phyloP scores from a whole-genome alignment of 2,113 vertebrate genomes.

The Sebastes fasciatus region DNA sequence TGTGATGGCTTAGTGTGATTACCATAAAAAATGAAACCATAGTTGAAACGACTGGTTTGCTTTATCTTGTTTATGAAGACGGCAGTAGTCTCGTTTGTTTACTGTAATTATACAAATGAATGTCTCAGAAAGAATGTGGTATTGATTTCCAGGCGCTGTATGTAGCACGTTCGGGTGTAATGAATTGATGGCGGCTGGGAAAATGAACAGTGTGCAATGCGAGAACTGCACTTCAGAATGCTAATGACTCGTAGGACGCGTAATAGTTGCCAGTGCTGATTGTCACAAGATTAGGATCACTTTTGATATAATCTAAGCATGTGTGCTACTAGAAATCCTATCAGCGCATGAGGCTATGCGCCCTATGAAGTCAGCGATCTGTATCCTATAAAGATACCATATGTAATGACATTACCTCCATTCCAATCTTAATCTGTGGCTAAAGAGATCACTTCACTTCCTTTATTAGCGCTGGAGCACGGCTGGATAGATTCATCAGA shows the following conservation, averaged over 20 bases:
- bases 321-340: background rate
- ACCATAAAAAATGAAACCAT: slow-evolving; percentile 9
- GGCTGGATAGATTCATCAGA: slow-evolving; percentile 68
- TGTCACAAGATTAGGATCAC: background rate
- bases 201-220: background rate
- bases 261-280: background rate
- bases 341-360: slow-evolving; percentile 1
- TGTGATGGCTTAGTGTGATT: background rate
- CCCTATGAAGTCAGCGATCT: slow-evolving; percentile 40
- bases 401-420: slow-evolving; percentile 48
- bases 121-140: background rate
- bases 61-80: slow-evolving; percentile 10
- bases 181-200: background rate
- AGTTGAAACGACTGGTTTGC: background rate
- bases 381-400: slow-evolving; percentile 37
- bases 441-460: slow-evolving; percentile 46
- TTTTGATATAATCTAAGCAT: background rate
- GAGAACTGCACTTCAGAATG: background rate
- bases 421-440: slow-evolving; percentile 45
- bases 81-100: background rate
- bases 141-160: background rate
- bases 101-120: slow-evolving; percentile 3
- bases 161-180: background rate
- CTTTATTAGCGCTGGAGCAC: slow-evolving; percentile 43
- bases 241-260: background rate